Conservation (phyloP, 1,140 invertebrate species). For the Phocides pigmalion region DNA sequence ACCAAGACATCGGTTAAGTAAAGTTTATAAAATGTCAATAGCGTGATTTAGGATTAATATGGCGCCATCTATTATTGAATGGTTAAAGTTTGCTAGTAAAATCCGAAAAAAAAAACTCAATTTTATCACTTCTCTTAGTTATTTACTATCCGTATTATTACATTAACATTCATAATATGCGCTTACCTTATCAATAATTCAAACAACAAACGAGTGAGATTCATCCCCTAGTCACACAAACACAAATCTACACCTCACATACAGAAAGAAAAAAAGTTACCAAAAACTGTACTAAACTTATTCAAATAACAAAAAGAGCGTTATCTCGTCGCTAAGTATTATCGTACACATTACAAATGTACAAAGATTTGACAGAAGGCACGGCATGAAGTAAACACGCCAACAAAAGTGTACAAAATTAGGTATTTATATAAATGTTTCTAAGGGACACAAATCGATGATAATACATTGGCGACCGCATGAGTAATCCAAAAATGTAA, state of each 20-base stretch:
- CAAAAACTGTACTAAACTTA: conserved; percentile 27
- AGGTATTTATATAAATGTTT: neutral
- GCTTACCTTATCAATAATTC: conserved; percentile 6
- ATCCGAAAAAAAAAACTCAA: no score
- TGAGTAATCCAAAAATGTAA: conserved; percentile 17
- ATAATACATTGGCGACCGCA: conserved; percentile 25
- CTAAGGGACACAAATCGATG: conserved; percentile 6
- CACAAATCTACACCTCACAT: conserved; percentile 16
- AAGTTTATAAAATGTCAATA: no score
- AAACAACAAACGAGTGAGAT: conserved; percentile 20
- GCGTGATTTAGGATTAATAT: no score
- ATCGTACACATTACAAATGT: conserved; percentile 36
- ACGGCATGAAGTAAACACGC: conserved; percentile 6
- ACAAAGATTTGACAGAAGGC: conserved; percentile 30
- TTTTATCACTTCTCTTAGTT: neutral
- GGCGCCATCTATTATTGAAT: no score
- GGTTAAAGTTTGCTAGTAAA: no score
- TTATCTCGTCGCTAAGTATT: conserved; percentile 28
- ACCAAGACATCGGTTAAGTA: no score
- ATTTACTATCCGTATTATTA: neutral
- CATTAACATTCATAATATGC: neutral
- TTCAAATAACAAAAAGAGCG: conserved; percentile 38
- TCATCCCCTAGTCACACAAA: conserved; percentile 19
- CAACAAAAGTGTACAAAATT: conserved; percentile 21
- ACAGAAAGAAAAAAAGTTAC: conserved; percentile 18